These are phyloP conservation scores for Anthopleura sola DNA, from an alignment of 64 coral and sea anemone species.

Conservation along the genomic window DNA sequence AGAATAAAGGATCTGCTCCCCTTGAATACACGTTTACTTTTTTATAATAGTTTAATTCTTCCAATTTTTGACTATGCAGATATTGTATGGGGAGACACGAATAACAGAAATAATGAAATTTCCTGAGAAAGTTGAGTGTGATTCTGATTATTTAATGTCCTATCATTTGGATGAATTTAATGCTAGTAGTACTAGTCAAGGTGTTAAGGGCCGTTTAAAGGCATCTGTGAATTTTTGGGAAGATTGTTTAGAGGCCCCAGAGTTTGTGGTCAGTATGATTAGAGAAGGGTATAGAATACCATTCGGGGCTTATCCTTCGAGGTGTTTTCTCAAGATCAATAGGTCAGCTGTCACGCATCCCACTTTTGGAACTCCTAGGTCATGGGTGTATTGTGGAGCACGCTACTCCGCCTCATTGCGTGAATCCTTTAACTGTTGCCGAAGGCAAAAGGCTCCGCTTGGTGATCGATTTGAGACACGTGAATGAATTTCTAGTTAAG, in stretches of 20 bases:
- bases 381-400: conserved; percentile 47
- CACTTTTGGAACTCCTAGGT: conserved; percentile 33
- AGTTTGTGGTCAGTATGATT: conserved; percentile 56
- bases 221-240: neutral
- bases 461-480: conserved; percentile 53
- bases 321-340: conserved; percentile 60
- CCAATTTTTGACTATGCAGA: too few species aligned
- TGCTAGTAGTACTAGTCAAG: too few species aligned
- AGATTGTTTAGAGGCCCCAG: neutral
- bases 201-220: neutral
- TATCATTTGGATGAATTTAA: too few species aligned
- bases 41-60: too few species aligned
- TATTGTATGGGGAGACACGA: too few species aligned
- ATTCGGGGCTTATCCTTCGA: conserved; percentile 15
- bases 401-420: conserved; percentile 20
- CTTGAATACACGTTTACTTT: too few species aligned
- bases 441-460: conserved; percentile 56
- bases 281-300: conserved; percentile 50
- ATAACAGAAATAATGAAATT: too few species aligned
- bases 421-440: conserved; percentile 70
- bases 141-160: too few species aligned
- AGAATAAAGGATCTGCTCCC: too few species aligned
- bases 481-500: conserved; percentile 30
- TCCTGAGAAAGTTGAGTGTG: too few species aligned
- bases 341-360: conserved; percentile 40